phyloP scores from a whole-genome alignment of 2,797 vertebrate species.

The Lacerta agilis region DNA sequence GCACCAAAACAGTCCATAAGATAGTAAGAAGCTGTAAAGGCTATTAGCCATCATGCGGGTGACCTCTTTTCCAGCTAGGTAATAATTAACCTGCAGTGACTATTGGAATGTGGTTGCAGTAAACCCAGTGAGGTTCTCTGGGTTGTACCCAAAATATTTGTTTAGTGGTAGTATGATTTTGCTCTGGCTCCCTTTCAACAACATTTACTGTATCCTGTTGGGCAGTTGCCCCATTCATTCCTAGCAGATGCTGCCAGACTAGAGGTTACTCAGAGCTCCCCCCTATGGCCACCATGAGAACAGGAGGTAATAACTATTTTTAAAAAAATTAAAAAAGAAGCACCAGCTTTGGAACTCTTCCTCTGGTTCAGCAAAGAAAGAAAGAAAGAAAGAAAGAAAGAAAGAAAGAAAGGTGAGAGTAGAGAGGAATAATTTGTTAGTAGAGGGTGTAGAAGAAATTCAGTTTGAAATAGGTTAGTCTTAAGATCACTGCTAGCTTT shows the following conservation, averaged over 20 bases:
- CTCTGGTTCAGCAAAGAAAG: neutral
- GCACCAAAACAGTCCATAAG: neutral
- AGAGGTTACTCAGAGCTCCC: slow-evolving; percentile 10
- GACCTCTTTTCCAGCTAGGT: neutral
- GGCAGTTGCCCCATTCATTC: neutral
- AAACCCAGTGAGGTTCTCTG: neutral
- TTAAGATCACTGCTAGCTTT: neutral
- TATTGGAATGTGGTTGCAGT: neutral
- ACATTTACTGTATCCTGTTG: neutral
- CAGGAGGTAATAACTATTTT: neutral
- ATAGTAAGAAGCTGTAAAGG: neutral
- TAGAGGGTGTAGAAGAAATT: neutral
- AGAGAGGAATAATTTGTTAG: neutral
- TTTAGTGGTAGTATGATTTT: neutral
- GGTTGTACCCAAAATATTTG: neutral
- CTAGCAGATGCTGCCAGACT: neutral
- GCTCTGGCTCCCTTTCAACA: neutral
- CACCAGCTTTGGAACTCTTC: neutral
- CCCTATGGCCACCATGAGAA: slow-evolving; percentile 26
- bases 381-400: neutral
- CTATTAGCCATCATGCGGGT: no score
- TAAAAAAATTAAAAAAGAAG: no score
- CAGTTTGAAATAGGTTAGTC: neutral
- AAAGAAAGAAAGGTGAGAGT: neutral
- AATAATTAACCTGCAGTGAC: neutral